Base-by-base conservation (phyloP, 1,140 invertebrate species). In the Araneus ventricosus region DNA sequence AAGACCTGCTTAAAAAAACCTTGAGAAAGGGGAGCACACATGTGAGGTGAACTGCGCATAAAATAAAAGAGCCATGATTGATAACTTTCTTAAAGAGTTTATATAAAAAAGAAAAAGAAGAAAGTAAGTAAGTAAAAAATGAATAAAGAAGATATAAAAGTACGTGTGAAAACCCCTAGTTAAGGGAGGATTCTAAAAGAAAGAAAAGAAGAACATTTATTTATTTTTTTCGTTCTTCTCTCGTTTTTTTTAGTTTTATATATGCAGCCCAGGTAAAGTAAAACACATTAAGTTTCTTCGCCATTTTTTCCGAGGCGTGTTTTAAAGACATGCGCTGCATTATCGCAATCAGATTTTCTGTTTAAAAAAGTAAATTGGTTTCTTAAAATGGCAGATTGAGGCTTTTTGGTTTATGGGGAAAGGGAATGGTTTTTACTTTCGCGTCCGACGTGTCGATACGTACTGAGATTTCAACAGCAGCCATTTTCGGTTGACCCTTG, bases 11-110 rank as follows among this genome's bases (percentile, higher is more conserved):
- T 88, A 61, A 88, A 88, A 88, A 88, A 6, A 63, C 52, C 75
- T 63, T 75, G 87, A 88, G 75, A 70, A 39, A 22, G 0, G 17
- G 45, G n/a, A n/a, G 57, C 17, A n/a, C 87, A 88, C 45, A 75
- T 88, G 87, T 45, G 86, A 88, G 27, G 57, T 22, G 85, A 87
- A 39, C 27, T n/a, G 17, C 17, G 87, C 63, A 88, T 88, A 88
- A 41, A 75, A 67, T 88, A 88, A 87, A 75, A 52, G 61, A 1
- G 10, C 41, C 87, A 52, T 88, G 87, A 88, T 88, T 88, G 87
- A 88, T 88, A 88, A 88, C 87, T 88, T n/a, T n/a, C n/a, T 88
- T 70, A 88, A 88, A 88, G 87, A 88, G 27, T 88, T 88, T 88
- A 5, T 27, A 24, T 52, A 52, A 52, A n/a, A n/a, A n/a, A n/a